Evolutionary conservation across 2,888 invertebrate genomes (phyloP).

Genomic region (Bombylius major): DNA sequence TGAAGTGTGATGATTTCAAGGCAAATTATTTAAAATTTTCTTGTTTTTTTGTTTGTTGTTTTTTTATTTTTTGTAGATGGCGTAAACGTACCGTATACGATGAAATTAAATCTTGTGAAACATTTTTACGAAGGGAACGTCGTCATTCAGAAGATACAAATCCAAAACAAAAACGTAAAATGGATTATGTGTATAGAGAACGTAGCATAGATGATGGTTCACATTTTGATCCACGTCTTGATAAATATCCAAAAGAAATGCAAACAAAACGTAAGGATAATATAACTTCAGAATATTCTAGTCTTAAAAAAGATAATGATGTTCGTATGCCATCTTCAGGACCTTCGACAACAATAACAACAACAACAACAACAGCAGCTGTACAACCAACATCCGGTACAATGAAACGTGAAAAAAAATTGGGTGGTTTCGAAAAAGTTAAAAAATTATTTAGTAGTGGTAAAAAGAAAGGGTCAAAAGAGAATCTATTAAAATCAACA

Average conservation of each 20-base stretch:
- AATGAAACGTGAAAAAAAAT: slow-evolving; percentile 44
- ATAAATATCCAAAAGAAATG: slow-evolving; percentile 41
- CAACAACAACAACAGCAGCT: neutral
- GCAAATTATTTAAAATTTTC: neutral
- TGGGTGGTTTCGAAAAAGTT: slow-evolving; percentile 61
- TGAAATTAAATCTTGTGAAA: slow-evolving; percentile 54
- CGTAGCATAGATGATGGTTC: slow-evolving; percentile 54
- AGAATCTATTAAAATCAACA: slow-evolving; percentile 42
- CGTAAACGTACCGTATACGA: slow-evolving; percentile 43
- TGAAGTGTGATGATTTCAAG: neutral
- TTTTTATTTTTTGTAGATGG: slow-evolving; percentile 24
- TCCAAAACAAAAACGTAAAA: slow-evolving; percentile 36
- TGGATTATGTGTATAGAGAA: slow-evolving; percentile 43
- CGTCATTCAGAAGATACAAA: slow-evolving; percentile 54
- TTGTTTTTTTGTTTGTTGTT: neutral
- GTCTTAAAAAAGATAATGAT: slow-evolving; percentile 17
- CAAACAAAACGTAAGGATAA: slow-evolving; percentile 21
- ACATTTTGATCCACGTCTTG: slow-evolving; percentile 49
- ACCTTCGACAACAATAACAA: slow-evolving; percentile 7
- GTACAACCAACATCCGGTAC: slow-evolving; percentile 17
- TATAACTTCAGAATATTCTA: slow-evolving; percentile 19
- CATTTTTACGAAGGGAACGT: slow-evolving; percentile 59
- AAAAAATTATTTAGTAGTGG: slow-evolving; percentile 64
- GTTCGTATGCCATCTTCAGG: neutral
- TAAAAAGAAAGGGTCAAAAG: slow-evolving; percentile 52